Evolutionary conservation across 2,113 vertebrate genomes (phyloP), one percentile per base, ranked within the genome.

Genomic region (Ammodytes dubius): DNA sequence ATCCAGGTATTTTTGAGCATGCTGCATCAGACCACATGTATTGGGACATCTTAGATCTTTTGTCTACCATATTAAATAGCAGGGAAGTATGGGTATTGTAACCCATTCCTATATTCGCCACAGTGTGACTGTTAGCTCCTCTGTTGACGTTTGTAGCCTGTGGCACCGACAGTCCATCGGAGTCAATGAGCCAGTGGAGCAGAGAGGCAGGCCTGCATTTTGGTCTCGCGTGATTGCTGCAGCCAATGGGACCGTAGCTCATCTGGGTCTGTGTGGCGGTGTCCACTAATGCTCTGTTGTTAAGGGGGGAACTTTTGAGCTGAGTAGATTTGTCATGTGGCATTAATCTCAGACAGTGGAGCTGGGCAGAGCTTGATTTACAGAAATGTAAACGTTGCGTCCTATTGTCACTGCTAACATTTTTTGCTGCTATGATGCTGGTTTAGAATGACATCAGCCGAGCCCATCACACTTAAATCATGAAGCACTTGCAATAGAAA

Each of bases 221-320:
- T 58, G 77, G 56, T 91, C 87, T 87, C 81, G 70, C 87, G 93
- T 92, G 91, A 94, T 80, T 89, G 72, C 61, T 35, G 52, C 84
- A 94, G 85, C 94, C 94, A 95, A 93, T 94, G 83, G 83, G 75
- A 82, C 74, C 69, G 12, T 66, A 71, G 87, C 88, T 88, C 83
- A 91, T 91, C 90, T 91, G 83, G 90, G 90, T 90, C 90, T 89
- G 85, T 87, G 77, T 86, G 85, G 85, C 93, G 87, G 90, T 77
- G 86, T 89, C 85, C 83, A 81, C 92, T 93, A 93, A 92, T 87
- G 79, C 86, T 71, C 89, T 94, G 94, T 95, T 94, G 93, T 94
- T 92, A 88, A 88, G 91, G 92, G 91, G 92, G 92, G 87, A 80
- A 91, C 88, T 89, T 91, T 86, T 83, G 88, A 92, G 88, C 91